These are phyloP conservation scores for Apodemia hepburni DNA, from an alignment of 2,888 invertebrate genomes.

Conservation along the genomic window DNA sequence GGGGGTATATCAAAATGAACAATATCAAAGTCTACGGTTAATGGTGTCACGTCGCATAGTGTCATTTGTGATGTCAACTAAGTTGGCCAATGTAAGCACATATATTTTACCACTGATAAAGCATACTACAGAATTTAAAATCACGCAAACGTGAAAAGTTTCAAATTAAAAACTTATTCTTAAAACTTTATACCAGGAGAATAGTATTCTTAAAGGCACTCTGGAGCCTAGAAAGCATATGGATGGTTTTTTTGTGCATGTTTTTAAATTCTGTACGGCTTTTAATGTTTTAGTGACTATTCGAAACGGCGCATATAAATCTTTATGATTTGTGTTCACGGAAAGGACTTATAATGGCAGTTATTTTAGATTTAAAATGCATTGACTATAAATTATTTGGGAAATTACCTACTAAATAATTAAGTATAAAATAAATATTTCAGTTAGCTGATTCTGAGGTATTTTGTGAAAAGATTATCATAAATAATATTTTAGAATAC, in stretches of 20 bases:
- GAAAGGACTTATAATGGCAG: background rate
- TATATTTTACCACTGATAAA: background rate
- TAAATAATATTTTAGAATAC: no score
- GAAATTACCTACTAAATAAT: background rate
- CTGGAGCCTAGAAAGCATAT: no score
- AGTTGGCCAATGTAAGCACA: background rate
- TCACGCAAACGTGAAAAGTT: background rate
- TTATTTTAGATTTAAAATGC: background rate
- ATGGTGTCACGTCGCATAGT: conserved; percentile 1
- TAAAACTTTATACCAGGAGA: background rate
- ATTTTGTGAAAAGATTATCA: no score
- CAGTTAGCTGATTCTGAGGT: no score
- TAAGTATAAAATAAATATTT: background rate
- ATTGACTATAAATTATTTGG: background rate
- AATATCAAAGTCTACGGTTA: conserved; percentile 2
- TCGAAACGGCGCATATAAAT: background rate
- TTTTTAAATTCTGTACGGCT: background rate
- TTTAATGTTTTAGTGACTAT: background rate
- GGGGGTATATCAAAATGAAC: background rate
- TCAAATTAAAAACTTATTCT: background rate
- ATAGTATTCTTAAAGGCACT: no score
- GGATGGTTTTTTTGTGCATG: background rate
- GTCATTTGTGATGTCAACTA: background rate
- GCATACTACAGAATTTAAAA: conserved; percentile 3
- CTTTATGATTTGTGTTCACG: background rate